Conservation (phyloP, 2,797 vertebrate species). For the Labroides dimidiatus region DNA sequence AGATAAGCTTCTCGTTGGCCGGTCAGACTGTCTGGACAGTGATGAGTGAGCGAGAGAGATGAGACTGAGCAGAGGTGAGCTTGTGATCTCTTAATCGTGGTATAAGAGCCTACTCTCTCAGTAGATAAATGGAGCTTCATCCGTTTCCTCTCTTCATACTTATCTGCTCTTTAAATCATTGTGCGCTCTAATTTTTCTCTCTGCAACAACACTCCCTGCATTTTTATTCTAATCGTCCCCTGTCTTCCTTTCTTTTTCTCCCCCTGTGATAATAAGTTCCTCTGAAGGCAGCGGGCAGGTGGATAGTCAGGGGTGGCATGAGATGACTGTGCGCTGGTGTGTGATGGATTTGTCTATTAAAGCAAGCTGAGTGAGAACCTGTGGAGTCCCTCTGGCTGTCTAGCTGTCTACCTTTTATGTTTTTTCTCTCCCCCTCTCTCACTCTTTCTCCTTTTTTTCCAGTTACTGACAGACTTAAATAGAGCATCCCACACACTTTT, state of each 20-base stretch:
- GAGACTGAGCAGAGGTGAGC: slow-evolving; percentile 26
- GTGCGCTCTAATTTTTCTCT: slow-evolving; percentile 13
- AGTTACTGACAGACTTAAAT: slow-evolving; percentile 13
- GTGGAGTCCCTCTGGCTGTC: slow-evolving; percentile 52
- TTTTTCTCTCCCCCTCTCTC: slow-evolving; percentile 23
- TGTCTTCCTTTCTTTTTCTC: slow-evolving; percentile 22
- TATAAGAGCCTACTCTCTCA: slow-evolving; percentile 9
- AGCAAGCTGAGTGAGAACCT: slow-evolving; percentile 54
- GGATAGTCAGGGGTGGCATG: slow-evolving; percentile 46
- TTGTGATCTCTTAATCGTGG: slow-evolving; percentile 36
- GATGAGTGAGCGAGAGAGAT: slow-evolving; percentile 12
- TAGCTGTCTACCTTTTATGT: slow-evolving; percentile 30
- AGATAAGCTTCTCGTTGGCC: slow-evolving; percentile 57
- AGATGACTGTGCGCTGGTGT: slow-evolving; percentile 38
- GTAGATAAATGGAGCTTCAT: slow-evolving; percentile 22
- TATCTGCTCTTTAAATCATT: background rate
- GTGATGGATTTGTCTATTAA: slow-evolving; percentile 72
- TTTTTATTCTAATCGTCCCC: slow-evolving; percentile 45
- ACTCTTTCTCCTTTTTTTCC: slow-evolving; percentile 6
- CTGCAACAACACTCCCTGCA: background rate
- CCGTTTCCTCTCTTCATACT: background rate
- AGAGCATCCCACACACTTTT: slow-evolving; percentile 19
- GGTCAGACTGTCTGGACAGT: slow-evolving; percentile 36
- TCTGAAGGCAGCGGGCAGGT: slow-evolving; percentile 49
- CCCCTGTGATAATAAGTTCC: slow-evolving; percentile 59